Conservation (phyloP, 2,888 invertebrate genomes). For the Parnassius glacialis region DNA sequence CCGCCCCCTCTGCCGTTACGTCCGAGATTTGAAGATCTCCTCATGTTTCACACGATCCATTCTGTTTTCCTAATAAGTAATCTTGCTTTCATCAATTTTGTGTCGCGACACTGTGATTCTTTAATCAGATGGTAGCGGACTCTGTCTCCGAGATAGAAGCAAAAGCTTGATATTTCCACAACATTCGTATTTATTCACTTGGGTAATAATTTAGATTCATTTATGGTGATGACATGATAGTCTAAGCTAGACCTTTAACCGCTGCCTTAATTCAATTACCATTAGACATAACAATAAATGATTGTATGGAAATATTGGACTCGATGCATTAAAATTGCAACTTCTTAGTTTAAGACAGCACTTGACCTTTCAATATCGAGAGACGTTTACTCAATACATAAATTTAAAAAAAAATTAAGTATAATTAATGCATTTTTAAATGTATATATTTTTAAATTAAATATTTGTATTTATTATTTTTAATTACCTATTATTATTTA, state of each 20-base stretch:
- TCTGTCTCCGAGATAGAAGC: background rate
- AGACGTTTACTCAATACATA: slow-evolving; percentile 15
- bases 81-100: slow-evolving; percentile 27
- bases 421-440: too few relatives aligned
- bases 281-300: slow-evolving; percentile 64
- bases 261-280: slow-evolving; percentile 64
- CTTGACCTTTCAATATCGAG: slow-evolving; percentile 57
- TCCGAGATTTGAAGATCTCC: slow-evolving; percentile 69
- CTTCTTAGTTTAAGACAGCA: slow-evolving; percentile 49
- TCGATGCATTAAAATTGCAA: slow-evolving; percentile 59
- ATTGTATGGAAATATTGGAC: slow-evolving; percentile 76
- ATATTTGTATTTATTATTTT: too few relatives aligned
- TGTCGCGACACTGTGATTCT: background rate
- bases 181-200: slow-evolving; percentile 5
- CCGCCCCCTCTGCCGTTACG: slow-evolving; percentile 50
- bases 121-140: background rate
- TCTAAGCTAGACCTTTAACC: slow-evolving; percentile 15
- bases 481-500: too few relatives aligned
- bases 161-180: slow-evolving; percentile 14
- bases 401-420: slow-evolving; percentile 6
- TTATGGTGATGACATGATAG: slow-evolving; percentile 13
- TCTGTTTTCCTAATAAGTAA: slow-evolving; percentile 33
- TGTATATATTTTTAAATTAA: too few relatives aligned
- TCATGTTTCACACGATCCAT: slow-evolving; percentile 66
- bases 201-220: slow-evolving; percentile 18